Base-by-base conservation (phyloP, 2,113 vertebrate genomes). In the Maccullochella peelii region DNA sequence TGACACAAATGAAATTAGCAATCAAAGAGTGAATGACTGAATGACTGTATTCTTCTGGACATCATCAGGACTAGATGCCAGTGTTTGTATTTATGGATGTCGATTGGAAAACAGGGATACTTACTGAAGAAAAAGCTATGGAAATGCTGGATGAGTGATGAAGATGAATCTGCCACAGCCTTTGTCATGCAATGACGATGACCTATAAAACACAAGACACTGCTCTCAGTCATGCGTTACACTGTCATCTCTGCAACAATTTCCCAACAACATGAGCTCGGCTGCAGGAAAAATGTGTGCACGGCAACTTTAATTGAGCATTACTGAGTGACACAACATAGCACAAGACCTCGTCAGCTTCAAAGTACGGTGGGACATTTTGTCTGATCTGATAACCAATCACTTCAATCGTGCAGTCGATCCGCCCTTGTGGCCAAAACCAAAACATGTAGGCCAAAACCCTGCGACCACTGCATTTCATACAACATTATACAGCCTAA, bases 151-250 rank as follows among this genome's bases (percentile, higher is more conserved):
- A 94, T 95, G 95, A 94, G 93, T 94, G 96, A 96, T 80, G 96
- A 96, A 91, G 97, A 97, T 94, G 97, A 96, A 96, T 95, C 97
- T 96, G 97, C 96, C 87, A 96, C 96, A 96, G 95, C 93, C 96
- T 97, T 94, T 97, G 96, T 97, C 97, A 97, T 97, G 96, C 95
- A 97, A 98, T 94, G 97, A 97, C 92, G 97, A 96, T 97, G 96
- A 97, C 97, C 98, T 99, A 97, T 95, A 97, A 98, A 97, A 98
- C 95, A 97, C 95, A 96, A 97, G 96, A 97, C 95, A 97, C 90
- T 92, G 91, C 90, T 94, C 97, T 97, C 93, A 97, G 95, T 95
- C 94, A 85, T 92, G 88, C 81, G 84, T 93, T 88, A 93, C 58
- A 87, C 69, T 69, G 79, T 69, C 81, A 84, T 89, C 73, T 76